Conservation (phyloP, 2,888 invertebrate species). For the Athalia cordata region DNA sequence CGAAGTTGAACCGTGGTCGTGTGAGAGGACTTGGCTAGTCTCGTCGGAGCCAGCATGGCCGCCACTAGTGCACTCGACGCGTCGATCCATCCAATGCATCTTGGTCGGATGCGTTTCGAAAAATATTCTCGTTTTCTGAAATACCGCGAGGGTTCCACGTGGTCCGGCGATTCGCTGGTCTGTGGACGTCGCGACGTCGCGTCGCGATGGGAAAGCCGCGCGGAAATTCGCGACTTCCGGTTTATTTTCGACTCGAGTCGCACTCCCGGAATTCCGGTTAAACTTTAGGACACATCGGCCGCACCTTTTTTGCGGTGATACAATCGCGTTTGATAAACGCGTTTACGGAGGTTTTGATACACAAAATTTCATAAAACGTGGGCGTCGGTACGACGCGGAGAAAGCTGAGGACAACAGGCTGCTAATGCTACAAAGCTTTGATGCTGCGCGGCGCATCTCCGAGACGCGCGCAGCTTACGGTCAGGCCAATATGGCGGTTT, state of each 20-base stretch:
- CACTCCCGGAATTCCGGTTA: no score
- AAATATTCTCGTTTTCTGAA: constrained; percentile 8
- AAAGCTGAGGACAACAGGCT: constrained; percentile 6
- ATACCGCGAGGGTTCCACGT: no score
- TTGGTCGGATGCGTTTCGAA: not conserved
- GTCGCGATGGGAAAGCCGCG: no score
- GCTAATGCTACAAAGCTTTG: not conserved
- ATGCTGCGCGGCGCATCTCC: not conserved
- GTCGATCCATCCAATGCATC: constrained; percentile 35
- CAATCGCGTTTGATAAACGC: no score
- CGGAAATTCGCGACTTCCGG: no score
- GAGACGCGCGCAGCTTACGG: constrained; percentile 24
- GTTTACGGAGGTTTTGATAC: not conserved
- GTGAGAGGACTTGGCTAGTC: constrained; percentile 48
- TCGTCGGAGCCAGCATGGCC: constrained; percentile 52
- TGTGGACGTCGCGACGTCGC: no score
- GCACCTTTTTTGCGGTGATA: no score
- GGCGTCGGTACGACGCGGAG: constrained; percentile 33
- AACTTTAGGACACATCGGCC: no score
- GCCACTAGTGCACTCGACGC: constrained; percentile 49
- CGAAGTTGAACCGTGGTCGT: not conserved
- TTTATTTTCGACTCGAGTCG: no score
- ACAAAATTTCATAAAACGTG: constrained; percentile 20
- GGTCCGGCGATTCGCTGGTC: no score
- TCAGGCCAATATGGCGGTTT: constrained; percentile 38